Evolutionary conservation across 2,113 vertebrate species (phyloP), one percentile per base, ranked within the genome.

Genomic region (Oreamnos americanus): DNA sequence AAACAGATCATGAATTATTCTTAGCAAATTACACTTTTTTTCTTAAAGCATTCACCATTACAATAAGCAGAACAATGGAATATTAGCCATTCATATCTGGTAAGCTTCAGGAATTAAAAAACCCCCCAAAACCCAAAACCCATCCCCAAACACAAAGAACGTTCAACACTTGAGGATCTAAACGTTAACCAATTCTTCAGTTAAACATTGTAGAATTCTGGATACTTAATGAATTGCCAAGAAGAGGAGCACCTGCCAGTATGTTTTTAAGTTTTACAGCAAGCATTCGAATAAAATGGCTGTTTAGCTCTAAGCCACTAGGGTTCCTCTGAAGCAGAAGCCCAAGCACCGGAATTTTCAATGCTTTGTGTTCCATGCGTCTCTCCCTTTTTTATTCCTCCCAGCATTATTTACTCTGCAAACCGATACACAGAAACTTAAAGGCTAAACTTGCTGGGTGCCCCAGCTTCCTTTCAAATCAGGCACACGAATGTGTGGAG

Each of bases 41-140:
- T 97, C 97, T 98, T 98, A 98, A 99, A 99, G 98, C 99, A 98
- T 98, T 99, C 98, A 99, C 98, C 97, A 98, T 98, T 98, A 99
- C 98, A 98, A 98, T 98, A 98, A 97, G 98, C 98, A 97, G 96
- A 99, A 99, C 98, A 98, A 98, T 55, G 98, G 93, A 98, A 96
- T 98, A 99, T 97, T 98, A 99, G 97, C 97, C 98, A 98, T 99
- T 99, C 98, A 93, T 97, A 98, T 99, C 99, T 99, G 98, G 98
- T 98, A 95, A 99, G 98, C 98, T 98, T 98, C 94, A 98, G 98
- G 97, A 99, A 93, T 97, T 87, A 98, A 98, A 98, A 97, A 97
- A 95, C 19, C 71, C 98, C 95, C 33, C 23, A 15, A 88, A 58
- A 89, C 93, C 88, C 64, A 97, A 88, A 97, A 91, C 82, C 88